Evolutionary conservation across 1,140 invertebrate species (phyloP), one percentile per base, ranked within the genome.

Genomic region (Epicauta chinensis): DNA sequence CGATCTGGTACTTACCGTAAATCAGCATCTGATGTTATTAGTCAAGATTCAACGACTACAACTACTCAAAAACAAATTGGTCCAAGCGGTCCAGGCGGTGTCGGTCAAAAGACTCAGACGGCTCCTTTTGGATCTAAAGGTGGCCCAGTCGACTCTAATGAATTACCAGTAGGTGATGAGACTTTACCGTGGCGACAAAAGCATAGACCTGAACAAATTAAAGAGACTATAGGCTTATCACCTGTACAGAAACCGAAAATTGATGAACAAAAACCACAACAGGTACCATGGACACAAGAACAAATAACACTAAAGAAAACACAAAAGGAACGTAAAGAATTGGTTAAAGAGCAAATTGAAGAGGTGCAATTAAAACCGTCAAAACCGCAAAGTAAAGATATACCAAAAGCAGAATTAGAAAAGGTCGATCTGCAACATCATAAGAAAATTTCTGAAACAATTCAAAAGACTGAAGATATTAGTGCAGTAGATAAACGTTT

Each of bases 161-260:
- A 69, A 53, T 41, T 75, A 51, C 74, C 75, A 16, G 15, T 70
- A 56, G 75, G 72, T 34, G 77, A 80, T 61, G 75, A 78, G 60
- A 68, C 71, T 5, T 57, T 80, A 49, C 71, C 74, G 9, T 80
- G 78, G 78, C 63, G 77, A 54, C 47, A 50, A 47, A 38, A 29
- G 39, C 7, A 14, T 34, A 40, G 47, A 47, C 6, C 37, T 51
- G 43, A 38, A 31, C 9, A 9, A 44, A 35, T 31, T 34, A 41
- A 50, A 39, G 38, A 39, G 11, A 16, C 1, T 36, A 7, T 2
- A 23, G 23, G 23, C 23, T 23, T 23, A 23, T 61, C 64, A 60
- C 17, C 23, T 23, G 23, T 51, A 16, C 40, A 44, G 15, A 50
- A 43, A 30, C 51, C 36, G 14, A 48, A 42, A 52, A 53, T 30